A percentile compares a stretch with the other conserved stretches of the same genome.
Evolutionary conservation across 1,140 invertebrate genomes (phyloP).

Genomic region (Cephus cinctus): DNA sequence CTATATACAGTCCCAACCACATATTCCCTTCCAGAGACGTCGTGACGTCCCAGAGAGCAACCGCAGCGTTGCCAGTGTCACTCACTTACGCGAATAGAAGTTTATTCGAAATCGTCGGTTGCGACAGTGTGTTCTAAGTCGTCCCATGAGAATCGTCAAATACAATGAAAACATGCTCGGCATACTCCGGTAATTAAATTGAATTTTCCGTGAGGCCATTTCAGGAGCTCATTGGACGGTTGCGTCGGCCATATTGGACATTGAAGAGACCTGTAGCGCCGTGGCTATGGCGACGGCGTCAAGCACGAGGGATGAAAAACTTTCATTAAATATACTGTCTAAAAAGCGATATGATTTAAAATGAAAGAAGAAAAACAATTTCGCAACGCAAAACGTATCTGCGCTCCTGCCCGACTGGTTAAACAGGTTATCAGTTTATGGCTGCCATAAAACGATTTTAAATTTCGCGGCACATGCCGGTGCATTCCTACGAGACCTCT

Average conservation of each 20-base stretch:
- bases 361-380: constrained; percentile 37
- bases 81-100: no score
- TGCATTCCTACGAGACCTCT: constrained; percentile 26
- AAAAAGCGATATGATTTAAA: constrained; percentile 31
- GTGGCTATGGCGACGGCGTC: no score
- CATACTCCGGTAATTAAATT: no score
- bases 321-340: no score
- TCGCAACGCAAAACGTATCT: constrained; percentile 37
- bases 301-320: no score
- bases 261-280: no score
- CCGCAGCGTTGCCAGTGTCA: not conserved
- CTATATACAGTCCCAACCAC: not conserved
- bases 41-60: not conserved
- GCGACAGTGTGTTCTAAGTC: constrained; percentile 1
- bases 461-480: constrained; percentile 48
- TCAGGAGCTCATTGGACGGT: no score
- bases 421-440: constrained; percentile 53
- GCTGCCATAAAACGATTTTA: constrained; percentile 51
- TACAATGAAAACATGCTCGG: no score
- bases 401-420: constrained; percentile 39
- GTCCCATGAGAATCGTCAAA: no score
- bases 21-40: not conserved
- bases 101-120: no score
- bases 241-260: no score
- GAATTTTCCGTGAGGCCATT: no score